Evolutionary conservation across 2,797 vertebrate species (phyloP).

Genomic region (Syngnathus rostellatus): DNA sequence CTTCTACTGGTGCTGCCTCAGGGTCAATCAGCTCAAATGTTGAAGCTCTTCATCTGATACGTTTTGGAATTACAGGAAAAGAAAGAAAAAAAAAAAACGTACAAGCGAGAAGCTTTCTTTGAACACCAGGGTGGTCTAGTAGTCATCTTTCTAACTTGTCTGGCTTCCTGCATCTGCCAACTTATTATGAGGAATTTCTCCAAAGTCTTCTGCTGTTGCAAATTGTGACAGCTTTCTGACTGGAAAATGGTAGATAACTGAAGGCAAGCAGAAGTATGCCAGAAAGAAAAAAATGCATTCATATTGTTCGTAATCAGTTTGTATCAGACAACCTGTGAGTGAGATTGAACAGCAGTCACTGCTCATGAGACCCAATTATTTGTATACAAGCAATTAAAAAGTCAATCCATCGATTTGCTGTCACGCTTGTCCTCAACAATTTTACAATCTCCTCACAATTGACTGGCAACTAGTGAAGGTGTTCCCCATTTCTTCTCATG

Average conservation of each 20-base stretch:
- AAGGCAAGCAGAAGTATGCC: background rate
- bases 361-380: too few relatives aligned
- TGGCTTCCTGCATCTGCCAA: conserved; percentile 17
- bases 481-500: too few relatives aligned
- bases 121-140: conserved; percentile 50
- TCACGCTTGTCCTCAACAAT: too few relatives aligned
- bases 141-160: conserved; percentile 36
- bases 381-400: too few relatives aligned
- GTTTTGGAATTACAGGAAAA: conserved; percentile 29
- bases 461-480: too few relatives aligned
- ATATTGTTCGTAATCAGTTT: too few relatives aligned
- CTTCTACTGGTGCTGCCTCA: conserved; percentile 22
- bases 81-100: conserved; percentile 33
- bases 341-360: too few relatives aligned
- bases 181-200: conserved; percentile 15
- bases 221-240: conserved; percentile 4
- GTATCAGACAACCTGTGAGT: too few relatives aligned
- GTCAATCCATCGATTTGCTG: too few relatives aligned
- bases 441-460: too few relatives aligned
- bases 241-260: background rate
- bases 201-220: conserved; percentile 10
- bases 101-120: conserved; percentile 37
- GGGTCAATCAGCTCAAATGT: conserved; percentile 28
- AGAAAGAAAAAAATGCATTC: too few relatives aligned
- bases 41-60: conserved; percentile 20